Evolutionary conservation across 2,797 vertebrate genomes (phyloP).

Genomic region (Tenualosa thibaudeaui): DNA sequence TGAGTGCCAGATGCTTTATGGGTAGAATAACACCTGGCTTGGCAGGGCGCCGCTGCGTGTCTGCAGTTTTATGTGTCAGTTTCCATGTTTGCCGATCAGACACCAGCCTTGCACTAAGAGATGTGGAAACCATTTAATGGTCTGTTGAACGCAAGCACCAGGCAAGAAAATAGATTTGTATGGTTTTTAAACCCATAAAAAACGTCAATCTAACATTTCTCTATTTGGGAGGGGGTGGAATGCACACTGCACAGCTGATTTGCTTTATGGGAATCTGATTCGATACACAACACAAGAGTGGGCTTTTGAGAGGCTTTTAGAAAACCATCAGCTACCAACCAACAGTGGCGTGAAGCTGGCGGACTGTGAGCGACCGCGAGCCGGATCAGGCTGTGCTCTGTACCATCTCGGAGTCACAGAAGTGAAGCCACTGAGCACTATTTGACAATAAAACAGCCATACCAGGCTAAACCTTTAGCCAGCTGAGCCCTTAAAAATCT

Average conservation of each 20-base stretch:
- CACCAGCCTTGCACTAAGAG: neutral
- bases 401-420: too few species aligned
- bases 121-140: neutral
- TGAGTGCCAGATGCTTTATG: neutral
- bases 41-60: neutral
- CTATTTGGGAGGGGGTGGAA: neutral
- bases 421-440: too few species aligned
- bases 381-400: too few species aligned
- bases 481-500: neutral
- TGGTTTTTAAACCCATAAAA: neutral
- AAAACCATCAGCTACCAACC: neutral
- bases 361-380: neutral
- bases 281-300: neutral
- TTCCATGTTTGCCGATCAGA: constrained; percentile 6
- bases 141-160: neutral
- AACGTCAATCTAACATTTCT: neutral
- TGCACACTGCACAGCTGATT: neutral
- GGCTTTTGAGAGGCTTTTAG: neutral
- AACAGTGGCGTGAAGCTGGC: neutral
- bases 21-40: neutral
- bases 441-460: neutral
- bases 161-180: neutral
- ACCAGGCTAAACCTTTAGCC: neutral
- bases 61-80: neutral
- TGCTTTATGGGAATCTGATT: neutral